Evolutionary conservation across 1,140 invertebrate species (phyloP).

Genomic region (Pomacea maculata): DNA sequence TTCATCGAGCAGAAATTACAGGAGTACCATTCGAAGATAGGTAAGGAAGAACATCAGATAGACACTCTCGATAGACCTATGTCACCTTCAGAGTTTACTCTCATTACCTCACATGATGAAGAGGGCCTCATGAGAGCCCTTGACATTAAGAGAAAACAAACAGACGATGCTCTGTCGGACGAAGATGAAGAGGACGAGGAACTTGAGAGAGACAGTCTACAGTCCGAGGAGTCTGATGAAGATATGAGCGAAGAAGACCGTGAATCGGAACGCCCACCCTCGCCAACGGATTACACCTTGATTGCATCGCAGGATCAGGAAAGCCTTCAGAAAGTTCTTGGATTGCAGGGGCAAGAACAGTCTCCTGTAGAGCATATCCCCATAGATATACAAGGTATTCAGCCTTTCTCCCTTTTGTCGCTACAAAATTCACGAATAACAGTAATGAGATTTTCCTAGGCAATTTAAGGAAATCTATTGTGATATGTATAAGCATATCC

Average conservation of each 20-base stretch:
- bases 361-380: slow-evolving; percentile 23
- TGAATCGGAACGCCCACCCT: slow-evolving; percentile 52
- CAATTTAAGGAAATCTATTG: too few relatives aligned
- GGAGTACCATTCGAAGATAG: slow-evolving; percentile 13
- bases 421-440: too few relatives aligned
- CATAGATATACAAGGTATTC: slow-evolving; percentile 18
- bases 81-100: slow-evolving; percentile 49
- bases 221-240: slow-evolving; percentile 23
- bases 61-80: slow-evolving; percentile 39
- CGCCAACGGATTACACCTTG: slow-evolving; percentile 61
- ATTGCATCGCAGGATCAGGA: slow-evolving; percentile 59
- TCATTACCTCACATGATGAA: slow-evolving; percentile 37
- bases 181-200: slow-evolving; percentile 26
- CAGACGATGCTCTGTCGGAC: slow-evolving; percentile 19
- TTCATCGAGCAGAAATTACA: slow-evolving; percentile 57
- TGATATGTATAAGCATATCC: too few relatives aligned
- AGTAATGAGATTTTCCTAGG: too few relatives aligned
- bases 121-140: slow-evolving; percentile 19
- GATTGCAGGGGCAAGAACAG: slow-evolving; percentile 23
- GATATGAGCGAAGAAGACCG: slow-evolving; percentile 25
- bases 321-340: slow-evolving; percentile 45
- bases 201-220: slow-evolving; percentile 24
- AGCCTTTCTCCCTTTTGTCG: neutral
- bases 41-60: slow-evolving; percentile 20
- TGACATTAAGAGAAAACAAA: slow-evolving; percentile 15